Conservation (phyloP, 2,888 invertebrate species). For the Omphaloscelis lunosa region DNA sequence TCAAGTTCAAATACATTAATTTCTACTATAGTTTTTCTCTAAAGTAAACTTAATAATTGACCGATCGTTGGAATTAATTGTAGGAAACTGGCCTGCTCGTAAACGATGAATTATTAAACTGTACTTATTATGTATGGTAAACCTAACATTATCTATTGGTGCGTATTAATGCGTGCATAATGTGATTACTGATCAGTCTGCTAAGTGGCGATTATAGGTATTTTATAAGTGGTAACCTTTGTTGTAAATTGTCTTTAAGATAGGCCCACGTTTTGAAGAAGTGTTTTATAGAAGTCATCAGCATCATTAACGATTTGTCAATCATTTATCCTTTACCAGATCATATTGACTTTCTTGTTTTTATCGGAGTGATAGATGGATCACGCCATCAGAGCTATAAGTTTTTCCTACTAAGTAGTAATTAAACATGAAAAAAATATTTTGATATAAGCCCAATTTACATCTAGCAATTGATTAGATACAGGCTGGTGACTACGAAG, state of each 20-base stretch:
- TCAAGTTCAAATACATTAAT: constrained; percentile 14
- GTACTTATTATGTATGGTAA: constrained; percentile 59
- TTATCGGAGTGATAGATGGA: background rate
- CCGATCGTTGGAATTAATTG: constrained; percentile 44
- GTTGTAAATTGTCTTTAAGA: constrained; percentile 15
- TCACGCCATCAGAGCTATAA: background rate
- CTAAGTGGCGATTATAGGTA: constrained; percentile 39
- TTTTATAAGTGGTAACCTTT: constrained; percentile 30
- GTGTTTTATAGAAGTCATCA: constrained; percentile 3
- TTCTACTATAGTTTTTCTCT: constrained; percentile 33
- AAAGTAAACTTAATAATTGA: constrained; percentile 50
- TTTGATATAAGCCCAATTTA: background rate
- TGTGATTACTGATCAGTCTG: constrained; percentile 21
- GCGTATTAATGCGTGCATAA: constrained; percentile 51
- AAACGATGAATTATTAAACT: constrained; percentile 60
- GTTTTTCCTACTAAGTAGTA: background rate
- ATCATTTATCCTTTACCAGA: background rate
- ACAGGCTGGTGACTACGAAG: background rate
- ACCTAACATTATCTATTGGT: constrained; percentile 59
- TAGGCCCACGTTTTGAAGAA: constrained; percentile 7
- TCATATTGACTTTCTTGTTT: background rate
- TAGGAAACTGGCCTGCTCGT: constrained; percentile 29
- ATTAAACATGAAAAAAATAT: background rate
- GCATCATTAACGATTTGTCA: background rate
- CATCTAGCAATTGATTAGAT: background rate